Percentiles rank a stretch among this genome's conserved stretches.
Conservation (phyloP, 2,113 vertebrate genomes). For the Dinomys branickii region DNA sequence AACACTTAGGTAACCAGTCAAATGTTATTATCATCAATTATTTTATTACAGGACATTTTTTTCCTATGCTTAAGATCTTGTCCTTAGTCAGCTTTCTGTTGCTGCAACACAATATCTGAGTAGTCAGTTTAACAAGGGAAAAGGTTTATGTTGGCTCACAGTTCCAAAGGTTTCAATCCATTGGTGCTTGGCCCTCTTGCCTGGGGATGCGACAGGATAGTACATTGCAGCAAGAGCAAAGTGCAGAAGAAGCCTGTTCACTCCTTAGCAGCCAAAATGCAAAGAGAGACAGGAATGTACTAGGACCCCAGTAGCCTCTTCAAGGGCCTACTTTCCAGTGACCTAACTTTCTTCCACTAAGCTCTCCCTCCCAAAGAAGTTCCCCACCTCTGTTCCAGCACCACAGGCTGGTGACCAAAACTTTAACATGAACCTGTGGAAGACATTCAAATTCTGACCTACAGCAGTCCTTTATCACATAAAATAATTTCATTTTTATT, state of each 20-base stretch:
- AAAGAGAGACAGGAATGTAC: background rate
- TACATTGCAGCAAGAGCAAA: background rate
- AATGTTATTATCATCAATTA: background rate
- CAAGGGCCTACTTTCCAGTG: background rate
- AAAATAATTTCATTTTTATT: background rate
- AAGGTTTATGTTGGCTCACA: background rate
- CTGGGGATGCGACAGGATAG: background rate
- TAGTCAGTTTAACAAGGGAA: background rate
- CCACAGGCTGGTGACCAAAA: background rate
- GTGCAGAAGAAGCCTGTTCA: background rate
- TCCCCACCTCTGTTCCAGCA: background rate
- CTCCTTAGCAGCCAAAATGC: too few relatives aligned
- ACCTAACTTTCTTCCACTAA: background rate
- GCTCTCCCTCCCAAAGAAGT: background rate
- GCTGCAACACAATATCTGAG: background rate
- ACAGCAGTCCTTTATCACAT: background rate
- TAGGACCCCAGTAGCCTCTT: background rate
- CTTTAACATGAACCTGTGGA: background rate
- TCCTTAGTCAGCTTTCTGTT: background rate
- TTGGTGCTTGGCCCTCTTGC: background rate
- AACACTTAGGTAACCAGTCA: background rate
- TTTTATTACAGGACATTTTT: background rate
- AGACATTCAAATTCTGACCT: background rate
- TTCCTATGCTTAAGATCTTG: background rate
- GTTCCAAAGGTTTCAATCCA: background rate